These are phyloP conservation scores for Cataglyphis hispanica DNA, from an alignment of 1,140 invertebrate species.

Conservation along the genomic window DNA sequence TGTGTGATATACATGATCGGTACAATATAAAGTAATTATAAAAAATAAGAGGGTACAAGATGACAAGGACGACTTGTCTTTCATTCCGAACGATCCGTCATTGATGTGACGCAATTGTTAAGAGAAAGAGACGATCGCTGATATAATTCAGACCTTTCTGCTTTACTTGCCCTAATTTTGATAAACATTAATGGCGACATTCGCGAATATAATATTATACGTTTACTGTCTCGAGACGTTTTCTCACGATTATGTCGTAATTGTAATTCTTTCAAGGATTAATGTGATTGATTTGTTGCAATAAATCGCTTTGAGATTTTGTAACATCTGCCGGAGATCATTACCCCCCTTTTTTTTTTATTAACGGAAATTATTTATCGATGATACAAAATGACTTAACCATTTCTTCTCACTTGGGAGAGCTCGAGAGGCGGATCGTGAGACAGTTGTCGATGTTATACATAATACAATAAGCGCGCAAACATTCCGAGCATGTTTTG, in stretches of 20 bases:
- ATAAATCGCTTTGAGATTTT: constrained; percentile 32
- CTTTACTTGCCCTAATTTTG: constrained; percentile 43
- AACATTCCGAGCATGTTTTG: constrained; percentile 42
- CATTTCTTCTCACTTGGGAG: constrained; percentile 48
- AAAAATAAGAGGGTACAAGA: constrained; percentile 37
- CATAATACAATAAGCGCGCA: constrained; percentile 47
- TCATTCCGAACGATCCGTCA: constrained; percentile 8
- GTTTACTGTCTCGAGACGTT: not conserved
- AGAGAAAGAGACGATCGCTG: constrained; percentile 19
- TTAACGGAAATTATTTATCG: constrained; percentile 47
- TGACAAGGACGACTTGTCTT: constrained; percentile 50
- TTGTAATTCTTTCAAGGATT: constrained; percentile 41
- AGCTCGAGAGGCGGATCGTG: constrained; percentile 27
- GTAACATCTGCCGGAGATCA: constrained; percentile 23
- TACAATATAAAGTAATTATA: constrained; percentile 27
- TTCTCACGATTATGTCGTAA: constrained; percentile 51
- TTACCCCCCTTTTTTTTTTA: constrained; percentile 20
- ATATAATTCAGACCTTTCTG: constrained; percentile 19
- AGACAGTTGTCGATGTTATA: constrained; percentile 59
- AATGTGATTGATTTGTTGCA: constrained; percentile 54
- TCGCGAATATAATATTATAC: constrained; percentile 6
- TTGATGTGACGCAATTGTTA: constrained; percentile 48
- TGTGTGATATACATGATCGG: not conserved
- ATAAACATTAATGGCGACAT: constrained; percentile 31
- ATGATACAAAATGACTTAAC: constrained; percentile 41